phyloP scores from a whole-genome alignment of 2,888 invertebrate species.

The Drosophila putrida region DNA sequence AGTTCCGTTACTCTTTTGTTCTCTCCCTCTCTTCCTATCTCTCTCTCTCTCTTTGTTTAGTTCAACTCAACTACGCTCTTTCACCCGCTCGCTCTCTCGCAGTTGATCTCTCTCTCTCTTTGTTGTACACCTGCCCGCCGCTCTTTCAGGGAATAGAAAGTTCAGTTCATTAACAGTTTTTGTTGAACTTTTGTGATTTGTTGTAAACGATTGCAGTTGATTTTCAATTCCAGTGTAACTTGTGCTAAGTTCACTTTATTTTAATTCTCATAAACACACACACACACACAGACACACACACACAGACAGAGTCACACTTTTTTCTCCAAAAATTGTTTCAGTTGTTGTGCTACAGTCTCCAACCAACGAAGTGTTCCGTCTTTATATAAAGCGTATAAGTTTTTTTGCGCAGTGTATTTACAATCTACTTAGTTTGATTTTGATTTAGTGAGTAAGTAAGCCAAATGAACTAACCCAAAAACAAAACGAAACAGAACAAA shows the following conservation, averaged over 20 bases:
- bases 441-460: conserved; percentile 61
- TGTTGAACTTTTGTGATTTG: conserved; percentile 40
- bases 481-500: conserved; percentile 13
- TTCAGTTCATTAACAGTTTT: conserved; percentile 30
- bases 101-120: conserved; percentile 23
- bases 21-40: neutral
- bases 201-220: conserved; percentile 37
- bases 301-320: conserved; percentile 25
- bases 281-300: conserved; percentile 16
- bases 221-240: conserved; percentile 46
- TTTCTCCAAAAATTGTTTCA: conserved; percentile 55
- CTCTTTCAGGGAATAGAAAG: conserved; percentile 28
- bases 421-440: conserved; percentile 50
- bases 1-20: neutral
- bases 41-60: conserved; percentile 2
- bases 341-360: conserved; percentile 63
- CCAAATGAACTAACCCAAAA: conserved; percentile 35
- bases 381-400: conserved; percentile 48
- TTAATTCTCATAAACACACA: conserved; percentile 14
- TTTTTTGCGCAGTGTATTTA: conserved; percentile 62
- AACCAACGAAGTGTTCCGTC: conserved; percentile 62
- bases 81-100: conserved; percentile 9
- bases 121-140: conserved; percentile 29
- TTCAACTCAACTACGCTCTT: conserved; percentile 1
- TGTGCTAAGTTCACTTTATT: conserved; percentile 24